Evolutionary conservation across 2,797 vertebrate species (phyloP), one percentile per base, ranked within the genome.

Genomic region (Notoglanidium macrostoma): DNA sequence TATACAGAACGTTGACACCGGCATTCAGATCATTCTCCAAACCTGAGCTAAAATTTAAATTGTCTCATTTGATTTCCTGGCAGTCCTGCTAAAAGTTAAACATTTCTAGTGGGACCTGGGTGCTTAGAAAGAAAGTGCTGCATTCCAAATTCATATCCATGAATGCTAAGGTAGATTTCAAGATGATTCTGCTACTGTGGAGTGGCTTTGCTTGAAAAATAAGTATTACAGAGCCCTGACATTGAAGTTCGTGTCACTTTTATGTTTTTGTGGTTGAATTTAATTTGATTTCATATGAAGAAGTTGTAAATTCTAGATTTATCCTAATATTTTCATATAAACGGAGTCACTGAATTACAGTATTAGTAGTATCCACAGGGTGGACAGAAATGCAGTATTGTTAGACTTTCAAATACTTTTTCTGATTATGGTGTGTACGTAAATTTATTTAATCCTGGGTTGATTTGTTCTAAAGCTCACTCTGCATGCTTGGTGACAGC

Each of bases 1-100:
- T 65, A 87, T 86, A 90, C 76, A 85, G 65, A 76, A 72, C 65
- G 65, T 77, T 21, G 84, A 87, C 76, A 57, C 21, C 14, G 21
- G 85, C 49, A 23, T 85, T 89, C 6, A 82, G 86, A 76, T 90
- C 78, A 76, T 85, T 85, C 86, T 84, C 67, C 88, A 92, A 87
- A 87, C 87, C 88, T 89, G 15, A 73, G 80, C 70, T 84, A 44
- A 86, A 87, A 40, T 78, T 88, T 90, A 86, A 87, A 91, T 88
- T 61, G 89, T 90, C 79, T 89, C 29, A 79, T 68, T 83, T 49
- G 77, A 91, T 88, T 85, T 85, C 65, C 85, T 65, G 81, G 54
- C 63, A 82, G 55, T 80, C 19, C 26, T 32, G 55, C 61, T 87
- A 29, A 63, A 90, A 91, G 76, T 85, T 44, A 67, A 90, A 90